Conservation (phyloP, 2,888 invertebrate genomes). For the Artemia sinica region DNA sequence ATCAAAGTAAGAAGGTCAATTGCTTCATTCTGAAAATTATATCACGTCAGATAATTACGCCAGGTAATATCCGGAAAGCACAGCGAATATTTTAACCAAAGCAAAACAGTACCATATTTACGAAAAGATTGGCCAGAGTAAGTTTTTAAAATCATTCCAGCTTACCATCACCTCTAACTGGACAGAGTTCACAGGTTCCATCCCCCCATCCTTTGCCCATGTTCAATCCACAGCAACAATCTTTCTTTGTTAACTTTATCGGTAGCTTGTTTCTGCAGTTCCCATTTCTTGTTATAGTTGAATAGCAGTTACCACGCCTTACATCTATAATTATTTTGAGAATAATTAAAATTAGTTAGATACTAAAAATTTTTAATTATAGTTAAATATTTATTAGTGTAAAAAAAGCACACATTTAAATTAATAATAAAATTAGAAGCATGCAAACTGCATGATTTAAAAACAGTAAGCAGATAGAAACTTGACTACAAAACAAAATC, state of each 20-base stretch:
- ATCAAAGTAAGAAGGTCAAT: too few species aligned
- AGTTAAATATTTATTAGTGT: constrained; percentile 3
- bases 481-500: not conserved
- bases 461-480: constrained; percentile 4
- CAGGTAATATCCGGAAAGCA: too few species aligned
- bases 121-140: too few species aligned
- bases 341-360: constrained; percentile 5
- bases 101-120: too few species aligned
- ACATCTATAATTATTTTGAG: constrained; percentile 41
- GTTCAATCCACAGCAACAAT: constrained; percentile 70
- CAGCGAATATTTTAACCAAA: too few species aligned
- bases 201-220: constrained; percentile 69
- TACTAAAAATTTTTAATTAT: not conserved
- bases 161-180: constrained; percentile 31
- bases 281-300: constrained; percentile 46
- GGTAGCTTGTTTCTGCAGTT: constrained; percentile 50
- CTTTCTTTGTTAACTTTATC: constrained; percentile 54
- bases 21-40: too few species aligned
- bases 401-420: not conserved
- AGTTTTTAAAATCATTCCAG: too few species aligned
- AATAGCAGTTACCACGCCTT: constrained; percentile 57
- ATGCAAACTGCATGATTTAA: not conserved
- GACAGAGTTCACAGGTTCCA: constrained; percentile 53
- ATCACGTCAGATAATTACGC: too few species aligned
- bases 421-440: not conserved